Percentiles rank a stretch among this genome's conserved stretches.
These are phyloP conservation scores for Lithophane ornitopus DNA, from an alignment of 2,888 invertebrate genomes.

Conservation along the genomic window DNA sequence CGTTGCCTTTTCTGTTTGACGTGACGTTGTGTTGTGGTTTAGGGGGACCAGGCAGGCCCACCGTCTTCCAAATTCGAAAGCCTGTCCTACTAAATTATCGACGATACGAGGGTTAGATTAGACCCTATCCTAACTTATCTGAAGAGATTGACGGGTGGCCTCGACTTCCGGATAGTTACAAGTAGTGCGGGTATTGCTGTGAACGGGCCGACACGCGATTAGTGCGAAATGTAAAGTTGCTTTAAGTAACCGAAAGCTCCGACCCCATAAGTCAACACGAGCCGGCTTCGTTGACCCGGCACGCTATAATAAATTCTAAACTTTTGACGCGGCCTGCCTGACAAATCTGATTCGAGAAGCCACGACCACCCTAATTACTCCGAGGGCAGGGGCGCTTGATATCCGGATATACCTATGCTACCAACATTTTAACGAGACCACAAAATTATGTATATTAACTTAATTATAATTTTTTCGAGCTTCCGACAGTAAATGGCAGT, in stretches of 20 bases:
- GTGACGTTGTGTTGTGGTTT: not conserved
- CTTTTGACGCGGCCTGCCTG: slow-evolving; percentile 52
- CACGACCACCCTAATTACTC: slow-evolving; percentile 57
- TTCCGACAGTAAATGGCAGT: slow-evolving; percentile 55
- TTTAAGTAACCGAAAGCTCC: slow-evolving; percentile 40
- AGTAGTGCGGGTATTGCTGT: slow-evolving; percentile 12
- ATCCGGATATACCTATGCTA: slow-evolving; percentile 46
- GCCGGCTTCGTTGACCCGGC: slow-evolving; percentile 43
- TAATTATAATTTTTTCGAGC: slow-evolving; percentile 55
- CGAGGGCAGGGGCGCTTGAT: slow-evolving; percentile 41
- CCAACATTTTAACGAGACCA: slow-evolving; percentile 51
- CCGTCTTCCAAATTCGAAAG: slow-evolving; percentile 16
- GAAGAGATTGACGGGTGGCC: slow-evolving; percentile 41
- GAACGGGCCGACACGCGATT: slow-evolving; percentile 10
- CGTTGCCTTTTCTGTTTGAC: not conserved
- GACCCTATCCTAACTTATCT: too few relatives aligned
- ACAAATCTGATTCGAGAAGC: slow-evolving; percentile 43
- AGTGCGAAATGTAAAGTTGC: slow-evolving; percentile 21
- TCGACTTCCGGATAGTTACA: slow-evolving; percentile 12
- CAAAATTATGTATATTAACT: slow-evolving; percentile 55
- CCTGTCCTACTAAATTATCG: slow-evolving; percentile 25
- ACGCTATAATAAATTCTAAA: slow-evolving; percentile 61
- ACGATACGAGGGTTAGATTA: slow-evolving; percentile 15
- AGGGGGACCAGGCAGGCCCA: not conserved
- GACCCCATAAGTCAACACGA: slow-evolving; percentile 46